These are phyloP conservation scores for Alloscopus bannaensis DNA, from an alignment of 2,888 invertebrate genomes.

Conservation along the genomic window DNA sequence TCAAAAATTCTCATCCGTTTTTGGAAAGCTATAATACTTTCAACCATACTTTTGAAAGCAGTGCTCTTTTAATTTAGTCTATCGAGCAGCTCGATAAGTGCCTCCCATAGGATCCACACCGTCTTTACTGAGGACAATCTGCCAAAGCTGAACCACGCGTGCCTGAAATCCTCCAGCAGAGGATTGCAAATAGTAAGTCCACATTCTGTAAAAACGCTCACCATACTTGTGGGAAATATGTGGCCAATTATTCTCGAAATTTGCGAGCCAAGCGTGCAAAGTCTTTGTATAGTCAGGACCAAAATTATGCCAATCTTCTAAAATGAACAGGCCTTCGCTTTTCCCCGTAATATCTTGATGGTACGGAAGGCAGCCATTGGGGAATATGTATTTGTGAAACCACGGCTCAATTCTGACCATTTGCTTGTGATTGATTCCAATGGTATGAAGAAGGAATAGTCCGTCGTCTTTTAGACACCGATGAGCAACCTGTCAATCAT, in stretches of 20 bases:
- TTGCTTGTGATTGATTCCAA: conserved; percentile 55
- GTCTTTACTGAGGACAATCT: conserved; percentile 54
- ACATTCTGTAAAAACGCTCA: conserved; percentile 60
- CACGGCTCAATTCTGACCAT: conserved; percentile 62
- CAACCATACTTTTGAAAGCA: not conserved
- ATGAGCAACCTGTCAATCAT: conserved; percentile 45
- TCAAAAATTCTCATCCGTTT: too few relatives aligned
- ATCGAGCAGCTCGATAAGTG: conserved; percentile 54
- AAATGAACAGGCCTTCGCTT: conserved; percentile 48
- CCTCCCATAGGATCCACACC: conserved; percentile 25
- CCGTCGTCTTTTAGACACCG: conserved; percentile 61
- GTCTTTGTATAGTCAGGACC: conserved; percentile 59
- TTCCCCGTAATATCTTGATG: conserved; percentile 36
- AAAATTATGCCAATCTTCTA: conserved; percentile 65
- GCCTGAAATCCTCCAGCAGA: conserved; percentile 55
- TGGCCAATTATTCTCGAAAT: conserved; percentile 52
- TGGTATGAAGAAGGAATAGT: conserved; percentile 55
- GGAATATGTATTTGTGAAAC: conserved; percentile 61
- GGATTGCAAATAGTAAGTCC: conserved; percentile 51
- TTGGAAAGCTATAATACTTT: not conserved
- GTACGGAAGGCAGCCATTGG: conserved; percentile 56
- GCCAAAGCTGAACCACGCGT: conserved; percentile 59
- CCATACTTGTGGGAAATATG: conserved; percentile 49
- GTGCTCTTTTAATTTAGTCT: too few relatives aligned
- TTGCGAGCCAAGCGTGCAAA: conserved; percentile 49